Evolutionary conservation across 2,888 invertebrate genomes (phyloP), one percentile per base, ranked within the genome.

Genomic region (Gari tellinella): DNA sequence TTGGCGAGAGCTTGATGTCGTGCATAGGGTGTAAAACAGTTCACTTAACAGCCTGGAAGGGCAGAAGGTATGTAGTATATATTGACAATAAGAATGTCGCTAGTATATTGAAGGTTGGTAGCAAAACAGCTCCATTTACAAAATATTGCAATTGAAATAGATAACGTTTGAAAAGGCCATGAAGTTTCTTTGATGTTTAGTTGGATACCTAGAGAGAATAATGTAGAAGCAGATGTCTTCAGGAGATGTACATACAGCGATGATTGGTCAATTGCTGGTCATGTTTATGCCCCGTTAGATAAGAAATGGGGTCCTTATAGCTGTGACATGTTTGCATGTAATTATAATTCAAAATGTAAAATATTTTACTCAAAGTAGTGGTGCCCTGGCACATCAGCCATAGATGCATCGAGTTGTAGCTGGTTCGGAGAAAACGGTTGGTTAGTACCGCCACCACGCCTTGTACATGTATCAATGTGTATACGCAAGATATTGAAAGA

Each of bases 11-110:
- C 40, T 75, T 14, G 46, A 67, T 48, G 52, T 69, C 26, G 65
- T 77, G 12, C 17, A 60, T 46, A 31, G 31, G 10, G 31, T 31
- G 31, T 31, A 7, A 4, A 31, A 31, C 10, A 31, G 31, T 31
- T 31, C 43, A 31, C 17, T 55, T 0, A 25, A 43, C 26, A 63
- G 48, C 7, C 37, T 72, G 14, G 38, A 67, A 17, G 60, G 60
- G 17, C 53, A 61, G 17, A 17, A n/a, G 26, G 63, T 72, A 14
- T 19, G n/a, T 26, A 45, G 37, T 57, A 17, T 12, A 61, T 58
- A 66, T 57, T n/a, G 72, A 76, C 26, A 68, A 68, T 38, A 67
- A 64, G 40, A 65, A 69, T 60, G 67, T 63, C 2, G 15, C 19
- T 15, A 26, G 10, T 38, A 70, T 75, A 17, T 52, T 75, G 43